Conservation (phyloP, 1,140 invertebrate genomes). For the Drosophila saltans region DNA sequence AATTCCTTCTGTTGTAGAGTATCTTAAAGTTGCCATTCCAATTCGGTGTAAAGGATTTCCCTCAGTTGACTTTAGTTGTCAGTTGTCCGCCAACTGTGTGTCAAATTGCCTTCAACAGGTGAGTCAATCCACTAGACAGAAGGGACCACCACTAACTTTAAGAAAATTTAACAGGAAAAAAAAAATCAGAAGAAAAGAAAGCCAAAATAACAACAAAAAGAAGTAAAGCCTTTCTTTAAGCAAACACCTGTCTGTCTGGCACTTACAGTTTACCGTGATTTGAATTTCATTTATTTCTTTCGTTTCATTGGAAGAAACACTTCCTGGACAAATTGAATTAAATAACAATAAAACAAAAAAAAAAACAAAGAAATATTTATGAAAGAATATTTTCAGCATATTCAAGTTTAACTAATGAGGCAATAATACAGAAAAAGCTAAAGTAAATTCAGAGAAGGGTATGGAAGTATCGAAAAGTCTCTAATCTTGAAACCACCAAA, state of each 20-base stretch:
- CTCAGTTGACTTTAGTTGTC: slow-evolving; percentile 18
- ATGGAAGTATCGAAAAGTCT: no score
- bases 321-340: not conserved
- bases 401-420: no score
- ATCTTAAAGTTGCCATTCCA: not conserved
- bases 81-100: slow-evolving; percentile 17
- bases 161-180: slow-evolving; percentile 16
- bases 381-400: no score
- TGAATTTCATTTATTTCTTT: slow-evolving; percentile 9
- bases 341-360: not conserved
- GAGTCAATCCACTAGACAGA: slow-evolving; percentile 27
- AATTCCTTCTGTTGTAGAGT: not conserved
- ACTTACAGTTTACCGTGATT: slow-evolving; percentile 8
- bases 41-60: not conserved
- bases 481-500: no score
- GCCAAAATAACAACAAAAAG: slow-evolving; percentile 8
- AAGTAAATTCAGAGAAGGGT: no score
- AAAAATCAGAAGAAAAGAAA: not conserved
- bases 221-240: slow-evolving; percentile 29
- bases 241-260: slow-evolving; percentile 53
- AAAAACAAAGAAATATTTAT: not conserved
- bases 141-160: slow-evolving; percentile 18
- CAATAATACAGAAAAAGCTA: no score
- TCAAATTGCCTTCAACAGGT: slow-evolving; percentile 17
- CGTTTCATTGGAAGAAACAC: not conserved